Evolutionary conservation across 64 coral and sea anemone genomes (phyloP), one percentile per base, ranked within the genome.

Genomic region (Montipora foliosa): DNA sequence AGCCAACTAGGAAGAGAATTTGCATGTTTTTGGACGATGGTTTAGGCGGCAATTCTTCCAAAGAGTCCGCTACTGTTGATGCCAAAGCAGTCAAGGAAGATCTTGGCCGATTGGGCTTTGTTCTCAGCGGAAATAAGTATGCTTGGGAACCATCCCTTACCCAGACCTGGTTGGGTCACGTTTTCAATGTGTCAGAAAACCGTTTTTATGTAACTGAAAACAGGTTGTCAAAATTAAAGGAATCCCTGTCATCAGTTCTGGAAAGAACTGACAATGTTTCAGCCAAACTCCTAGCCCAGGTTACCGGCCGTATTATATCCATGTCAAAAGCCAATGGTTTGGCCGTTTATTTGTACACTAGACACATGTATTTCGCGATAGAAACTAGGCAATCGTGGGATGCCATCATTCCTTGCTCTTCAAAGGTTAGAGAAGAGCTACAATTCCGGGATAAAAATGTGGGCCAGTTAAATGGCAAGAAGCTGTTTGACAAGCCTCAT

Each of bases 291-390:
- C 76, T 75, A 51, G 84, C 85, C 37, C 44, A 64, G 44, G 72
- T 89, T 29, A 77, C 77, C 19, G 84, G 85, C 50, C 74, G 69
- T 45, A 55, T 94, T 10, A 79, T 51, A 12, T 72, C 84, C 47
- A 87, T 94, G 84, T 89, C 83, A 74, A 55, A 82, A 49, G 77
- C 85, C 15, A 52, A 82, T 66, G 92, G 75, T 55, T 77, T 60
- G 22, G 81, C 25, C 67, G 83, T 64, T 11, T 44, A 44, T 49
- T 72, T 82, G 15, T 74, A 82, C 71, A 81, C 92, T 12, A 77
- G 84, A 74, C 85, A 94, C 53, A 74, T 81, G 47, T 89, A 80
- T 70, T 81, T 78, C 72, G 60, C 87, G 44, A 80, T 89, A 79
- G 83, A 75, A 70, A 47, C 48, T 46, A 49, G 69, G 64, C 59